Percentiles rank a stretch among this genome's conserved stretches.
Evolutionary conservation across 2,888 invertebrate species (phyloP).

Genomic region (Hedya salicella): DNA sequence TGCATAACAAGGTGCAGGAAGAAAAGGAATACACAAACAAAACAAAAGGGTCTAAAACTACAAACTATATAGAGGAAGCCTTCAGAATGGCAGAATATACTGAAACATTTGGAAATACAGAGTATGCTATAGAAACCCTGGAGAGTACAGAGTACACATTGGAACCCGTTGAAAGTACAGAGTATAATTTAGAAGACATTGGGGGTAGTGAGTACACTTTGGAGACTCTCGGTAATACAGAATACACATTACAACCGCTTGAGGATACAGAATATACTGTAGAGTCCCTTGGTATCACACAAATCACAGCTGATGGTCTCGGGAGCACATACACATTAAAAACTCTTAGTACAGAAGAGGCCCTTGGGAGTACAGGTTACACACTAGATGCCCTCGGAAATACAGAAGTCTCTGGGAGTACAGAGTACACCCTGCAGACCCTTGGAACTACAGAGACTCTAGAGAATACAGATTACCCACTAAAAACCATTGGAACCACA

Average conservation of each 20-base stretch:
- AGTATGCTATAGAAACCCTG: neutral
- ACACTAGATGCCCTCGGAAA: neutral
- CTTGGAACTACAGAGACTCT: neutral
- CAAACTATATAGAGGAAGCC: neutral
- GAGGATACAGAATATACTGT: neutral
- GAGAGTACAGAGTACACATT: neutral
- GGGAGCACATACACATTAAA: too few relatives aligned
- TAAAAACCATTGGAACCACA: neutral
- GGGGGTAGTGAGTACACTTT: neutral
- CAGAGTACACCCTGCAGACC: neutral
- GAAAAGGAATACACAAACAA: neutral
- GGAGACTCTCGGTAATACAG: neutral
- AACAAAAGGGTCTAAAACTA: neutral
- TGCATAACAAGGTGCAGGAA: conserved; percentile 47
- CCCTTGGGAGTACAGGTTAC: neutral
- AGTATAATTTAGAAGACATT: neutral
- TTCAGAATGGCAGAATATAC: neutral
- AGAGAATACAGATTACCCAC: neutral
- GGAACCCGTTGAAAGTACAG: neutral
- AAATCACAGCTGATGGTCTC: too few relatives aligned
- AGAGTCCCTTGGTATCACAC: too few relatives aligned
- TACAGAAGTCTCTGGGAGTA: neutral
- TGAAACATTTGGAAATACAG: neutral
- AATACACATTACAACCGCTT: neutral
- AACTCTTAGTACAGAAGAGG: too few relatives aligned